Evolutionary conservation across 2,888 invertebrate species (phyloP).

Genomic region (Pelosia muscerda): DNA sequence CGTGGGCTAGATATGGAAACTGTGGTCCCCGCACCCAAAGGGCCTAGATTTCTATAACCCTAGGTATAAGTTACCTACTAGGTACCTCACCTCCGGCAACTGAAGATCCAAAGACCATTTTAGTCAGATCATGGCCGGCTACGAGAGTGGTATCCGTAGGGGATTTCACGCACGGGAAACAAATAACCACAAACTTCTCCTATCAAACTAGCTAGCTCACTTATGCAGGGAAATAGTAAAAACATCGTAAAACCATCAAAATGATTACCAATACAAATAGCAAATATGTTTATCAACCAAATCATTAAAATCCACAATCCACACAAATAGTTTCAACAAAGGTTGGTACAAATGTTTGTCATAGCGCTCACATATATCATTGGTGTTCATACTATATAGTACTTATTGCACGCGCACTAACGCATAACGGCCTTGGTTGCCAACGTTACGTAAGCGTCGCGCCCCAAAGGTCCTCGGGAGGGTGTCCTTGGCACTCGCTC

Average conservation of each 20-base stretch:
- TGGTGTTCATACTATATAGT: slow-evolving; percentile 22
- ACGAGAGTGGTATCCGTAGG: no score
- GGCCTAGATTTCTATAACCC: no score
- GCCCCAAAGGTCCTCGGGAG: slow-evolving; percentile 69
- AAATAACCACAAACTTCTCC: no score
- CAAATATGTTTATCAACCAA: neutral
- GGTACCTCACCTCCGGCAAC: no score
- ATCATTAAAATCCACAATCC: neutral
- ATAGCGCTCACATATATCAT: slow-evolving; percentile 19
- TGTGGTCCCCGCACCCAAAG: no score
- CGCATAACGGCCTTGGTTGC: slow-evolving; percentile 66
- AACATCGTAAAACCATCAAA: neutral
- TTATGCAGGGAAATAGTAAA: no score
- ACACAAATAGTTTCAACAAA: slow-evolving; percentile 19
- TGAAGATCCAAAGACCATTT: no score
- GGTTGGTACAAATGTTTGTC: slow-evolving; percentile 27
- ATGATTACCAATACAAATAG: neutral
- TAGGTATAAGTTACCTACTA: no score
- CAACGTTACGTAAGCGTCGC: slow-evolving; percentile 74
- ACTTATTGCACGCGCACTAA: slow-evolving; percentile 57
- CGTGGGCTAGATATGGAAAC: no score
- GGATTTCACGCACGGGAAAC: no score
- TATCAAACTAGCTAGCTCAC: no score
- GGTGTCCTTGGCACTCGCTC: slow-evolving; percentile 62
- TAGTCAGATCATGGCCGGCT: no score